Percentiles rank a stretch among this genome's conserved stretches.
Conservation (phyloP, 2,113 vertebrate genomes). For the Apaloderma vittatum region DNA sequence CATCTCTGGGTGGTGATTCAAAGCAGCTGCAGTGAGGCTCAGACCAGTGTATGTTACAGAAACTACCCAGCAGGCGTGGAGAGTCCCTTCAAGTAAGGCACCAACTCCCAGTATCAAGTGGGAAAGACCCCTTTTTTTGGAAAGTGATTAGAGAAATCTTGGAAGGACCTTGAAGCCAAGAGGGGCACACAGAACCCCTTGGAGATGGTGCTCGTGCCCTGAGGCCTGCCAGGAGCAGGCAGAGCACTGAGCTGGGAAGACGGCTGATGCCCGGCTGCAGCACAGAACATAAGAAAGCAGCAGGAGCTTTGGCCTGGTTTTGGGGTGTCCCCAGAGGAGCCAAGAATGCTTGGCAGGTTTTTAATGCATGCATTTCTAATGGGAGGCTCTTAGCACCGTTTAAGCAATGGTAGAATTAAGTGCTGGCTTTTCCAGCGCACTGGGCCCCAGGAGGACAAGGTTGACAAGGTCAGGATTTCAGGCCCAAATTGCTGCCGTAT, state of each 20-base stretch:
- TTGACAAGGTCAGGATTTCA: constrained; percentile 12
- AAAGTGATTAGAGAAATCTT: background rate
- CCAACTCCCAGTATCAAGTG: background rate
- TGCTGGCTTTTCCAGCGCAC: constrained; percentile 38
- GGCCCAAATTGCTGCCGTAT: background rate
- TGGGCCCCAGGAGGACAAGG: constrained; percentile 4
- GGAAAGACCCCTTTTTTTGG: background rate
- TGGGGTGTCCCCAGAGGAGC: constrained; percentile 43
- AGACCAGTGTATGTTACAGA: background rate
- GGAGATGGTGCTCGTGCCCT: background rate
- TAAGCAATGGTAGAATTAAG: constrained; percentile 65
- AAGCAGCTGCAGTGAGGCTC: background rate
- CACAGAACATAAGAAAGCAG: constrained; percentile 6
- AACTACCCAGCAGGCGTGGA: background rate
- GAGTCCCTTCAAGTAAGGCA: background rate
- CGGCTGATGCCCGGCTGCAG: background rate
- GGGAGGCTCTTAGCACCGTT: constrained; percentile 68
- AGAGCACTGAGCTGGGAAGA: background rate
- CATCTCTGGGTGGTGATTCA: background rate
- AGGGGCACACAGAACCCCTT: background rate
- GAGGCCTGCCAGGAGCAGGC: background rate
- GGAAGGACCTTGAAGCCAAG: background rate
- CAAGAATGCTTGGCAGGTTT: constrained; percentile 45
- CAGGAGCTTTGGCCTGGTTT: constrained; percentile 43
- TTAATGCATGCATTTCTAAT: constrained; percentile 69